Base-by-base conservation (phyloP, 2,888 invertebrate genomes). In the Laspeyria flexula region DNA sequence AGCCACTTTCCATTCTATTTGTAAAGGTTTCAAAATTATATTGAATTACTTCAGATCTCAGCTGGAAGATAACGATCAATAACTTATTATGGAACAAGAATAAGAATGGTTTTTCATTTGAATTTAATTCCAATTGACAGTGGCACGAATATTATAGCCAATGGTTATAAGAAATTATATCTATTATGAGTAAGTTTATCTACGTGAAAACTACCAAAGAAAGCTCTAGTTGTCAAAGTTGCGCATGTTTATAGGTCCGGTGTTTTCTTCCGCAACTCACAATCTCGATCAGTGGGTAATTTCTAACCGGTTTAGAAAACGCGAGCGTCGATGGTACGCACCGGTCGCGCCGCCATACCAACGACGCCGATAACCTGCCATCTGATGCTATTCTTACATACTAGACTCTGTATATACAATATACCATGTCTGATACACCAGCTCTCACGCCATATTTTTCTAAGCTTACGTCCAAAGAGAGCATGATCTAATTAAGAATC, bases 221-320 rank as follows among this genome's bases (percentile, higher is more conserved):
- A 86, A 88, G 81, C 77, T 83, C 77, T 76, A 71, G 73, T 79
- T 83, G 77, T 79, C 70, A 69, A 71, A 71, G 71, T 68, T 72
- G 73, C 69, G 66, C 73, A 76, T 84, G 81, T 84, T 85, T 82
- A 82, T 83, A 84, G 83, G 81, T 79, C 82, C 81, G 83, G 83
- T 85, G 86, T 87, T 90, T 90, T 90, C 89, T 90, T 89, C 89
- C 88, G 86, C 84, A 81, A 86, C 81, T 85, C 81, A 82, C 84
- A 83, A 91, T 88, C 88, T 90, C 90, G 89, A 90, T 90, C 90
- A 91, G 79, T 90, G 78, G 89, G 88, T 86, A 90, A 88, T 92
- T 91, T 92, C 91, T 92, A 92, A 91, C 91, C 88, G 90, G 92
- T 92, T 90, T 91, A 91, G 92, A 91, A 91, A 91, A 90, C 84